These are phyloP conservation scores for Sebastes melanostomus DNA, from an alignment of 2,797 vertebrate genomes.

Conservation along the genomic window DNA sequence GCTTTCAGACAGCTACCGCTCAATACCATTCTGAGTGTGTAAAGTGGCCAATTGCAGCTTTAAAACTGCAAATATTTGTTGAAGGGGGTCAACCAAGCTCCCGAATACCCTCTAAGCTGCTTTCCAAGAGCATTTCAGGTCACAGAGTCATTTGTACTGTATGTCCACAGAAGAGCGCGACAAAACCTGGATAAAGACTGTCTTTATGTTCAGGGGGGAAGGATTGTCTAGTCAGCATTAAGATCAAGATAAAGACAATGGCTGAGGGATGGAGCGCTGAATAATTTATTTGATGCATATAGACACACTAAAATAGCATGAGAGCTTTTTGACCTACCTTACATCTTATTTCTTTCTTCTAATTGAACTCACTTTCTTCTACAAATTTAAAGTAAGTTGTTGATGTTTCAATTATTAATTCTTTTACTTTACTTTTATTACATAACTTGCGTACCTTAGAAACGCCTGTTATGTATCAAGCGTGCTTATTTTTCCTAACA, in stretches of 20 bases:
- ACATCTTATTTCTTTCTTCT: not conserved
- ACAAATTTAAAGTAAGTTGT: no score
- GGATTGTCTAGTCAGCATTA: constrained; percentile 20
- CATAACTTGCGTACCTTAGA: no score
- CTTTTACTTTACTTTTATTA: fast-evolving
- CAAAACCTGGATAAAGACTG: not conserved
- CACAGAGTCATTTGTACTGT: constrained; percentile 1
- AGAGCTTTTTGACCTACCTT: not conserved
- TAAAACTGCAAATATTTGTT: constrained; percentile 22
- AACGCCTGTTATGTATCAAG: no score
- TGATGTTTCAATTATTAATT: fast-evolving
- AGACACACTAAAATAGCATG: not conserved
- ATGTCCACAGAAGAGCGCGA: constrained; percentile 9
- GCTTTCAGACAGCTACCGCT: constrained; percentile 23
- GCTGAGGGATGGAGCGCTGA: constrained; percentile 7
- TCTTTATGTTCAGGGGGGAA: not conserved
- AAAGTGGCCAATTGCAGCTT: constrained; percentile 4
- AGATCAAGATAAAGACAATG: constrained; percentile 19
- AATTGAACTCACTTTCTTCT: not conserved
- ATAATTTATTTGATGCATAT: constrained; percentile 35
- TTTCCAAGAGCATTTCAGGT: constrained; percentile 25
- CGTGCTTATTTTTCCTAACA: no score
- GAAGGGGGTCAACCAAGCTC: not conserved
- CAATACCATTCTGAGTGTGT: constrained; percentile 11
- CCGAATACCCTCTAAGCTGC: constrained; percentile 36